Base-by-base conservation (phyloP, 2,888 invertebrate species). In the Archips xylosteana region DNA sequence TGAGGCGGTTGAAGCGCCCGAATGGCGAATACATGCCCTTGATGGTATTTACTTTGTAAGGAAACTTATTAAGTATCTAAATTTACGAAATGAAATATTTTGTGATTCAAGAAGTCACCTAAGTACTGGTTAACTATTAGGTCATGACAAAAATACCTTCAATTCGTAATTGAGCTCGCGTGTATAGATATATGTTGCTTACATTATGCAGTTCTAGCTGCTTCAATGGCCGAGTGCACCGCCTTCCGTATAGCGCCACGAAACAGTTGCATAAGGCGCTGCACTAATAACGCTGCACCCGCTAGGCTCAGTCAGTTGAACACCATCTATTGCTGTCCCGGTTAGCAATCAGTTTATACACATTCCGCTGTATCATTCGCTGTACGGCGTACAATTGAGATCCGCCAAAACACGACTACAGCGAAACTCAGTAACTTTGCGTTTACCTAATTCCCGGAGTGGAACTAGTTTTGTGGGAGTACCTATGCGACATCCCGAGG, bases 171-270 rank as follows among this genome's bases (percentile, higher is more conserved):
- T 71, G 66, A 73, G 74, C 74, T 74, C 69, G 76, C 76, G 75
- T 75, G 85, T 84, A 85, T 81, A 85, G 82, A 81, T 80, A 79
- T 78, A 78, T 76, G 79, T 76, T 82, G 83, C 83, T 85, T 85
- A 81, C 83, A 85, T 88, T 86, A 71, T 70, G 59, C 49, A 70
- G 72, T 75, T 70, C 59, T 85, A 82, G 84, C 85, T 91, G 92
- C 89, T 92, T 92, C 85, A 91, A 89, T 92, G 91, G 89, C 90
- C 92, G 90, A 92, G 85, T 92, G 89, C 84, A 86, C 80, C 83
- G 87, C 86, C 92, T 93, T 93, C 93, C 93, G 92, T 85, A 87
- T 92, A 86, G 85, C 80, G 86, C 87, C 89, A 91, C 89, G 90
- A 89, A 89, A 90, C 81, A 62, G 81, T 92, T 92, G 85, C 89